Evolutionary conservation across 2,113 vertebrate species (phyloP).

Genomic region (Brachyhypopomus gauderio): DNA sequence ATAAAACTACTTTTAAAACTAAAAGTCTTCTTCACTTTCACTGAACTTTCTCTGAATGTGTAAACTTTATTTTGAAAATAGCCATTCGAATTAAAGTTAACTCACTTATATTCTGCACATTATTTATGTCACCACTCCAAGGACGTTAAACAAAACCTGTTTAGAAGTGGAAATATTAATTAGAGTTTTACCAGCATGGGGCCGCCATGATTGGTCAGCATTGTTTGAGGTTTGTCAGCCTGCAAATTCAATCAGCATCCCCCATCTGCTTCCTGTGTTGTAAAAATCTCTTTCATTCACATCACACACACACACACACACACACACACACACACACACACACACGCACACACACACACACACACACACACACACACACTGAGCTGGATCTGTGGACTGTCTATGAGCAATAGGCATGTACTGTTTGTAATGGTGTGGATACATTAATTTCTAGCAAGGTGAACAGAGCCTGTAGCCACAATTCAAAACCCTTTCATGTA

Average conservation of each 20-base stretch:
- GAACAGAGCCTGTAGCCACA: not conserved
- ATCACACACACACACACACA: not conserved
- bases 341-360: not conserved
- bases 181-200: conserved; percentile 50
- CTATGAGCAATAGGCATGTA: not conserved
- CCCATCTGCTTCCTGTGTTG: conserved; percentile 49
- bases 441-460: not conserved
- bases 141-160: conserved; percentile 15
- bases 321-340: conserved; percentile 29
- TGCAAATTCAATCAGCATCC: conserved; percentile 48
- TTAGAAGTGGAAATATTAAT: conserved; percentile 39
- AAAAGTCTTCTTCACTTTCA: conserved; percentile 1
- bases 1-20: conserved; percentile 7
- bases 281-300: conserved; percentile 26
- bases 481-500: not conserved
- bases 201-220: conserved; percentile 25
- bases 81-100: conserved; percentile 19
- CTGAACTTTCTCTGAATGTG: not conserved
- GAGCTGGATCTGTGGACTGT: conserved; percentile 8
- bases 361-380: too few relatives aligned
- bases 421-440: not conserved
- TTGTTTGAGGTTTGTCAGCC: conserved; percentile 47
- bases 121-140: conserved; percentile 24
- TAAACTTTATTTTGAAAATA: not conserved
- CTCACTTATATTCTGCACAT: conserved; percentile 16